Evolutionary conservation across 2,888 invertebrate species (phyloP).

Genomic region (Orthonevra nobilis): DNA sequence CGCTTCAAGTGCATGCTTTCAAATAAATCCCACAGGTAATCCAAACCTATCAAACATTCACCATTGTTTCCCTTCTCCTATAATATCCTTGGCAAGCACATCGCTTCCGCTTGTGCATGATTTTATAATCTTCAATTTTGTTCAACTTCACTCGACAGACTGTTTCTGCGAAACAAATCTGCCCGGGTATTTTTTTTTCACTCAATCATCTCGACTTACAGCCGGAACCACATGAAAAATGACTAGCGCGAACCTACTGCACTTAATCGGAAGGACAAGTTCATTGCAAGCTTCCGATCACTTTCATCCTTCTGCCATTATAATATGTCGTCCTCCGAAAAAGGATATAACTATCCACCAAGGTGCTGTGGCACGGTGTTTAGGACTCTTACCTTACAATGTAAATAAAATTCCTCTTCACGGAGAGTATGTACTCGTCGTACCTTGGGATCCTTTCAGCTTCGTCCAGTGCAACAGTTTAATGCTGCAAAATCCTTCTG

Average conservation of each 20-base stretch:
- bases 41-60: too few species aligned
- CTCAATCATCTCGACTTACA: conserved; percentile 63
- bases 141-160: neutral
- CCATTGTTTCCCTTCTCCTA: too few species aligned
- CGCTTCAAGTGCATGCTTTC: too few species aligned
- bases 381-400: conserved; percentile 59
- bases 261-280: conserved; percentile 69
- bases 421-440: neutral
- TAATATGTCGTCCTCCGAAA: conserved; percentile 58
- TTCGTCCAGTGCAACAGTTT: conserved; percentile 64
- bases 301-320: conserved; percentile 56
- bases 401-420: conserved; percentile 52
- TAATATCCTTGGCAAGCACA: too few species aligned
- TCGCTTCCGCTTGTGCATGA: too few species aligned
- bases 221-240: conserved; percentile 65
- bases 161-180: conserved; percentile 40
- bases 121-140: neutral
- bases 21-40: too few species aligned
- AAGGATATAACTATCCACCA: conserved; percentile 45
- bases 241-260: conserved; percentile 61
- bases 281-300: conserved; percentile 69
- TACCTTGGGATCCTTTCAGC: conserved; percentile 41
- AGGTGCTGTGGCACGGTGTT: conserved; percentile 41
- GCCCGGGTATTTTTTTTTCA: conserved; percentile 46
- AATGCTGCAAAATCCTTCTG: conserved; percentile 22